Base-by-base conservation (phyloP, 2,113 vertebrate species). In the Corydoras maculifer region DNA sequence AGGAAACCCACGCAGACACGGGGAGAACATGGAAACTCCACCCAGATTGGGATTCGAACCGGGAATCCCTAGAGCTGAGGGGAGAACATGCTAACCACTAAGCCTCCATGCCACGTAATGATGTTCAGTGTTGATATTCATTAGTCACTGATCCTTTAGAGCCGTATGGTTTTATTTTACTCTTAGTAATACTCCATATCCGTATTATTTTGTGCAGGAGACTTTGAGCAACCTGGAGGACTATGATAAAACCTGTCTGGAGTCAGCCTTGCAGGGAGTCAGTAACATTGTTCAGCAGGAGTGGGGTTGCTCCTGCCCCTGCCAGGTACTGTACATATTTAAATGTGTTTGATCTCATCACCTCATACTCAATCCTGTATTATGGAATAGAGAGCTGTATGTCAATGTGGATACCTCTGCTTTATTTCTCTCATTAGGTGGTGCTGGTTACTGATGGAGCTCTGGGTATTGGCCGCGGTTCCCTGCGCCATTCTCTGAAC, bases 181-280 rank as follows among this genome's bases (percentile, higher is more conserved):
- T 7, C 2, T 43, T 43, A 63, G n/a, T 62, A 48, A 57, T 55
- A 49, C 10, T 0, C 5, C 8, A 35, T 62, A 1, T 15, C 0
- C 69, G 59, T 69, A 49, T 18, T 7, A 62, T 64, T 32, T 12
- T 78, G 67, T 74, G 43, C 85, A 99, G 97, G 97, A 99, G 81
- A 93, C 95, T 65, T 83, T 99, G 9, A 92, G 90, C 83, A 96
- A 91, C 74, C 89, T 99, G 82, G 96, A 99, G 53, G 97, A 99
- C 77, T 97, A 95, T 82, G 97, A 99, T 87, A 99, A 99, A 83
- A 99, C 97, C 0, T 99, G 96, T 72, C 48, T 99, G 43, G 97
- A 99, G 80, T 83, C 92, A 0, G 95, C 97, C 0, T 85, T 99
- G 13, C 83, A 92, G 72, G 96, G 95, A 15, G 93, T 98, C 67